Conservation (phyloP, 1,140 invertebrate genomes). For the Periplaneta americana region DNA sequence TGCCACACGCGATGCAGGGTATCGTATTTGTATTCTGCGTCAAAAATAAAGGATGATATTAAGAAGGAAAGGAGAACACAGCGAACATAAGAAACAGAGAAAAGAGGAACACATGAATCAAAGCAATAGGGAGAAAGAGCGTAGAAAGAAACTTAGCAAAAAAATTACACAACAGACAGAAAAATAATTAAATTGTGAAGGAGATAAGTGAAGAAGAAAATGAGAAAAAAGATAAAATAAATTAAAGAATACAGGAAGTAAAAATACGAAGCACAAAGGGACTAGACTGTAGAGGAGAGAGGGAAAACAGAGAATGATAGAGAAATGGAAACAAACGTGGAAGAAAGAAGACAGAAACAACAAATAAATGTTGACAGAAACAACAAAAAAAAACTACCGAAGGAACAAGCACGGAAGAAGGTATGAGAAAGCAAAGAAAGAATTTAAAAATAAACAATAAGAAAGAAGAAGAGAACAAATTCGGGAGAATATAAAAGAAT, state of each 20-base stretch:
- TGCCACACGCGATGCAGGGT: no score
- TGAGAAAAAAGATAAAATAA: background rate
- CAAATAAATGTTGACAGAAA: background rate
- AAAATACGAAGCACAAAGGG: background rate
- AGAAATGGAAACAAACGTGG: background rate
- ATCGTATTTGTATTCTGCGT: no score
- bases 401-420: background rate
- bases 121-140: background rate
- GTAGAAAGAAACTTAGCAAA: background rate
- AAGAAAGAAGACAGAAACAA: background rate
- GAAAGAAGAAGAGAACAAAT: background rate
- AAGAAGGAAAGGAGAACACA: no score
- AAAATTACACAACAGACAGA: background rate
- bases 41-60: background rate
- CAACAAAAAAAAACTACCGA: background rate
- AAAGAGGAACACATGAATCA: background rate
- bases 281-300: background rate
- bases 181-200: background rate
- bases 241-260: background rate
- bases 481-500: background rate
- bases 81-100: background rate
- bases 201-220: background rate
- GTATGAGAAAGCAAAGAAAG: background rate
- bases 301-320: background rate
- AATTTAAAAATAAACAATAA: background rate